These are phyloP conservation scores for Thaleichthys pacificus DNA, from an alignment of 2,797 vertebrate species.

Conservation along the genomic window DNA sequence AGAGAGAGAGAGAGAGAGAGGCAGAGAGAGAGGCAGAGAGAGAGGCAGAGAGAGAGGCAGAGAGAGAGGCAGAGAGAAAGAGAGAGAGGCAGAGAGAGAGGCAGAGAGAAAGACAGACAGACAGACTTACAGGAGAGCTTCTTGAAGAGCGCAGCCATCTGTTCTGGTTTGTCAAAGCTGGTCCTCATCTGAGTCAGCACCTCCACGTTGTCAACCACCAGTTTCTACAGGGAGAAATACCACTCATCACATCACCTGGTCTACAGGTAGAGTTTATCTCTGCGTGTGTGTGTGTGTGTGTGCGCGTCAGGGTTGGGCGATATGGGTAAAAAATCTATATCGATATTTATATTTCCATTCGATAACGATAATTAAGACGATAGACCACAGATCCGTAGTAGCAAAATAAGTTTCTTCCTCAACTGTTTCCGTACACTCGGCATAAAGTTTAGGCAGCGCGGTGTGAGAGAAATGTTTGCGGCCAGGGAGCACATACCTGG, in stretches of 20 bases:
- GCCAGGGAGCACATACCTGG: too few relatives aligned
- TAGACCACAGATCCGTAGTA: too few relatives aligned
- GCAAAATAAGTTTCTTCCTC: too few relatives aligned
- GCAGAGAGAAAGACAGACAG: background rate
- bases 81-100: background rate
- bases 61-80: background rate
- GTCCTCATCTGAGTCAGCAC: constrained; percentile 99
- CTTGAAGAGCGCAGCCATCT: constrained; percentile 98
- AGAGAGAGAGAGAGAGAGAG: background rate
- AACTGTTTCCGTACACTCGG: too few relatives aligned
- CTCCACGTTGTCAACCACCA: constrained; percentile 98
- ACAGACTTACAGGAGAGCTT: constrained; percentile 87
- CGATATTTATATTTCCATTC: too few relatives aligned
- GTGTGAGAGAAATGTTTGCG: too few relatives aligned
- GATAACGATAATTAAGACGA: too few relatives aligned
- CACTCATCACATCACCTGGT: too few relatives aligned
- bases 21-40: constrained; percentile 1
- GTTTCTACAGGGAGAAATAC: constrained; percentile 79
- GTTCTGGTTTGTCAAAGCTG: constrained; percentile 98
- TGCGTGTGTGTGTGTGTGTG: background rate
- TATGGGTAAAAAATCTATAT: too few relatives aligned
- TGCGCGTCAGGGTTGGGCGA: background rate
- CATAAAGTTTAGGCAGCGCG: too few relatives aligned
- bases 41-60: background rate
- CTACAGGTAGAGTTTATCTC: background rate